Conservation (phyloP, 2,888 invertebrate genomes). For the Rugalucina vietnamica region DNA sequence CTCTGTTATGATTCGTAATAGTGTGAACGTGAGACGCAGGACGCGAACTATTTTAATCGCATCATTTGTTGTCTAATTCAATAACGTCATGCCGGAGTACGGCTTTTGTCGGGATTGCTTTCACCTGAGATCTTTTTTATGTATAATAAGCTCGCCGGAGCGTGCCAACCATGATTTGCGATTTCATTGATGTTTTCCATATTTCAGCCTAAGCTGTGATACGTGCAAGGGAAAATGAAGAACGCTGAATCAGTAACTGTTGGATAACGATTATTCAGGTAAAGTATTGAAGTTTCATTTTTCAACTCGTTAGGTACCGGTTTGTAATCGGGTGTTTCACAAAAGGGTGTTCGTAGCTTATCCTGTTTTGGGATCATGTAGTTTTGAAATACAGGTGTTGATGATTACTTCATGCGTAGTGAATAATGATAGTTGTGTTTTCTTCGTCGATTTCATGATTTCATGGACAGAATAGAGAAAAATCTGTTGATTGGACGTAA, state of each 20-base stretch:
- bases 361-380: not conserved
- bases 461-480: not conserved
- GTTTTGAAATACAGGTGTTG: not conserved
- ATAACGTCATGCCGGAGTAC: not conserved
- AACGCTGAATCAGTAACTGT: slow-evolving; percentile 13
- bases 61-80: not conserved
- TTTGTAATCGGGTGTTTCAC: not conserved
- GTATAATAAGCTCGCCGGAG: not conserved
- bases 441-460: not conserved
- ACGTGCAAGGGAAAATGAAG: not conserved
- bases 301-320: too few species aligned
- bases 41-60: slow-evolving; percentile 2
- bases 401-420: not conserved
- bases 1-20: slow-evolving; percentile 1
- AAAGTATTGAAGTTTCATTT: not conserved
- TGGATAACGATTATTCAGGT: not conserved
- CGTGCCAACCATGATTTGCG: not conserved
- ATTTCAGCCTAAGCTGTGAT: not conserved
- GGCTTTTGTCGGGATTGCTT: slow-evolving; percentile 3
- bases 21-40: slow-evolving; percentile 15
- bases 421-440: not conserved
- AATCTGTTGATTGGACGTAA: not conserved
- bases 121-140: not conserved
- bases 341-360: not conserved
- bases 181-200: slow-evolving; percentile 14